A percentile compares a stretch with the other conserved stretches of the same genome.
Evolutionary conservation across 2,113 vertebrate species (phyloP).

Genomic region (Hemichromis elongatus): DNA sequence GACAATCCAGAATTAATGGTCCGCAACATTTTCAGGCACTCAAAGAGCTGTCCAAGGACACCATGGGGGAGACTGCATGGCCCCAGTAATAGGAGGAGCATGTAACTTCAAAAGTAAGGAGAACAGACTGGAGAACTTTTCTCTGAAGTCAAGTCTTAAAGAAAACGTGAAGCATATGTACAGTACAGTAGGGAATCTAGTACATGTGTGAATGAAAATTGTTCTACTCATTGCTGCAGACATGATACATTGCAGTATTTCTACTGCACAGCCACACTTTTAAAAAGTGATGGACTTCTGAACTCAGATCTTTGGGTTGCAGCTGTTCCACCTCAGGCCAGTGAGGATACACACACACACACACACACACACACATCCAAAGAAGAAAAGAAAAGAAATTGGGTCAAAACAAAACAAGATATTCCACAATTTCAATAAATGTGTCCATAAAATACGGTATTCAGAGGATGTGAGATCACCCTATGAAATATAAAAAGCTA

Average conservation of each 20-base stretch:
- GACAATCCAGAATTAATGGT: conserved; percentile 75
- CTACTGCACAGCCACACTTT: conserved; percentile 39
- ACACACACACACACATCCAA: background rate
- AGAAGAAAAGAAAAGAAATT: background rate
- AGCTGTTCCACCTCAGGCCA: conserved; percentile 27
- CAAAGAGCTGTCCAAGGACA: conserved; percentile 75
- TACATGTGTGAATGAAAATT: conserved; percentile 62
- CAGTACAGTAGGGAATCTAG: conserved; percentile 55
- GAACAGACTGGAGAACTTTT: conserved; percentile 59
- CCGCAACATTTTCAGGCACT: conserved; percentile 72
- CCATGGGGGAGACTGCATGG: conserved; percentile 65
- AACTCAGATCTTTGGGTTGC: conserved; percentile 8
- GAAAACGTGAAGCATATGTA: conserved; percentile 70
- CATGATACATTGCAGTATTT: conserved; percentile 51
- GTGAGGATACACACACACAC: background rate
- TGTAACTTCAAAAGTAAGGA: conserved; percentile 72
- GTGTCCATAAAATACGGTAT: conserved; percentile 24
- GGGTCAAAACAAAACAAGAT: conserved; percentile 25
- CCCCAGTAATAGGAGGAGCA: conserved; percentile 71
- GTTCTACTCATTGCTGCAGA: conserved; percentile 51
- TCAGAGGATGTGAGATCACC: conserved; percentile 40
- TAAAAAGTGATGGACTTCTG: background rate
- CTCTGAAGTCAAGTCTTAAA: conserved; percentile 64
- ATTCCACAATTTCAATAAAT: conserved; percentile 39
- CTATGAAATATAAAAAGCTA: background rate